Base-by-base conservation (phyloP, 92 coral and sea anemone species). In the Actinostola sp. region DNA sequence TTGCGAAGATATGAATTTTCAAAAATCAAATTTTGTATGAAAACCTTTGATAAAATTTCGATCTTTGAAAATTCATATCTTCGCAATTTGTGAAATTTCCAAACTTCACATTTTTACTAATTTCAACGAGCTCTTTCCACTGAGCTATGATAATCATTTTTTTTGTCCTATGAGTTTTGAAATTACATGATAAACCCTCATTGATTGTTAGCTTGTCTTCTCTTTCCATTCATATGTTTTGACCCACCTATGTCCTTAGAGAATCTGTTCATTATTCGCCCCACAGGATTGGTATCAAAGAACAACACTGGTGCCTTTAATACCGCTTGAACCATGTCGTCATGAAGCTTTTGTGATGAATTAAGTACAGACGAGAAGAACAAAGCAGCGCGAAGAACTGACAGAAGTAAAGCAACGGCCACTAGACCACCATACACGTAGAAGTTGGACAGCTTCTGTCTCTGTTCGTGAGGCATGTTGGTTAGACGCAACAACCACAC, bases 191-290 rank as follows among this genome's bases (percentile, higher is more conserved):
- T n/a, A n/a, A n/a, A n/a, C n/a, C n/a, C n/a, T n/a, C n/a, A n/a
- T 14, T 39, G 45, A 14, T 7, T 14, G 14, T 7, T 39, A 14
- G 7, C 8, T 39, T 39, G 45, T 39, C 45, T 39, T 39, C 14
- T 39, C 7, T 7, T 7, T 57, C 7, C 31, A 23, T 27, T 17
- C 13, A 7, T 57, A 38, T 4, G 4, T 1, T 7, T 7, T 63
- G 20, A 43, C 35, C 70, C 49, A 75, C 89, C 76, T 26, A 84
- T 84, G 57, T 84, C 89, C 58, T 84, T 84, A 17, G 89, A 71
- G 71, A 84, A 84, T 27, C 84, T 80, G 42, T 84, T 84, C 75
- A 84, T 74, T 19, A 84, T 84, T 21, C 84, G 71, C 12, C 89
- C 89, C 30, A 67, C 77, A 64, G 80, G 84, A 55, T 84, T 84